phyloP scores from a whole-genome alignment of 2,113 vertebrate genomes.

The Callipepla squamata region DNA sequence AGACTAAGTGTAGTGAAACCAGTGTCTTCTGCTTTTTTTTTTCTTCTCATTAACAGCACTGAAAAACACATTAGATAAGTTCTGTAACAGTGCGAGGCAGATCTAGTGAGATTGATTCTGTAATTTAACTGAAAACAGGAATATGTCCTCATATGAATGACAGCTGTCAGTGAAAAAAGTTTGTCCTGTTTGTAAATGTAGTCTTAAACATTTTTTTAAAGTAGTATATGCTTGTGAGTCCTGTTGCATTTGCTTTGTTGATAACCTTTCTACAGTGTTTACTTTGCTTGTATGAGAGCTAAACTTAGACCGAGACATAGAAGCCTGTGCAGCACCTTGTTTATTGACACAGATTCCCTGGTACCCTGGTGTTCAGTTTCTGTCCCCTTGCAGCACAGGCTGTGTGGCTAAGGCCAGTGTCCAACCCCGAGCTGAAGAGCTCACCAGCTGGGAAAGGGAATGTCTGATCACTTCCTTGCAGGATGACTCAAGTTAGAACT shows the following conservation, averaged over 20 bases:
- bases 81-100: not conserved
- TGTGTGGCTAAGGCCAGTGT: not conserved
- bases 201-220: not conserved
- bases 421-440: not conserved
- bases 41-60: not conserved
- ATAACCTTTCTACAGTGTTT: slow-evolving; percentile 23
- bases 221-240: not conserved
- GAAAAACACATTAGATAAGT: not conserved
- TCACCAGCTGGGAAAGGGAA: not conserved
- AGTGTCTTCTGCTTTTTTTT: not conserved
- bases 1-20: not conserved
- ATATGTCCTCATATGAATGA: not conserved
- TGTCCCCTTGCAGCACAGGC: not conserved
- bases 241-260: not conserved
- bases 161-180: not conserved
- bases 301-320: slow-evolving; percentile 38
- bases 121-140: not conserved
- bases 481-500: not conserved
- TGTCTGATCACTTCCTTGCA: not conserved
- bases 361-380: slow-evolving; percentile 6
- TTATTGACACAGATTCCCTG: slow-evolving; percentile 37
- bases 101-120: not conserved
- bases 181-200: not conserved
- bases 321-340: slow-evolving; percentile 48
- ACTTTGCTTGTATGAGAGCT: slow-evolving; percentile 24